Evolutionary conservation across 2,113 vertebrate species (phyloP), one percentile per base, ranked within the genome.

Genomic region (Hydrolagus affinis): DNA sequence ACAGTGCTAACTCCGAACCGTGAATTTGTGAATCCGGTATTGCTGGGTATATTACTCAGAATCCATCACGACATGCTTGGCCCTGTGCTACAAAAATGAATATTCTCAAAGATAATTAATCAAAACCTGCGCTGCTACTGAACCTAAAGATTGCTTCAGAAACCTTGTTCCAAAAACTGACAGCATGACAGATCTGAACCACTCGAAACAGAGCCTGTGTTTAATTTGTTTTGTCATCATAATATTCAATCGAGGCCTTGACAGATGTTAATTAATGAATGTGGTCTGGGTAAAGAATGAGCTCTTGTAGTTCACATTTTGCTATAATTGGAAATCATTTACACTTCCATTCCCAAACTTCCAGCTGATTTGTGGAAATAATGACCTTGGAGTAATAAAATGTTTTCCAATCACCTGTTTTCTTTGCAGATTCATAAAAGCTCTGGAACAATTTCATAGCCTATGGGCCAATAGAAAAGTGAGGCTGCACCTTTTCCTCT

Each of bases 141-240:
- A 83, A 83, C 62, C 44, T 68, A 21, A 83, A 78, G 28, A 32
- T 62, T 66, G 25, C 78, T 83, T 28, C 21, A 8, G 77, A 11
- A 83, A 21, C 25, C 62, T 68, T 30, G 30, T 10, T 32, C 15
- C 25, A 30, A 32, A 66, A 60, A 66, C 64, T 64, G 59, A 80
- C 25, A 80, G 56, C 23, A 66, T 83, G 62, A 66, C 62, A 83
- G 15, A 32, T 64, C 25, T 62, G 6, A 66, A 83, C 78, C 62
- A 80, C 62, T 68, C 62, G 9, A 83, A 30, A 19, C 11, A 64
- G 6, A 66, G 78, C 62, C 60, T 60, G 10, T 15, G 28, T 32
- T 83, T 83, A 83, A 83, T 83, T 83, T 83, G 60, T 66, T 83
- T 83, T 83, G 23, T 66, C 62, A 21, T 68, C 25, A 83, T 66